Evolutionary conservation across 2,888 invertebrate genomes (phyloP), one percentile per base, ranked within the genome.

Genomic region (Caradrina clavipalpis): DNA sequence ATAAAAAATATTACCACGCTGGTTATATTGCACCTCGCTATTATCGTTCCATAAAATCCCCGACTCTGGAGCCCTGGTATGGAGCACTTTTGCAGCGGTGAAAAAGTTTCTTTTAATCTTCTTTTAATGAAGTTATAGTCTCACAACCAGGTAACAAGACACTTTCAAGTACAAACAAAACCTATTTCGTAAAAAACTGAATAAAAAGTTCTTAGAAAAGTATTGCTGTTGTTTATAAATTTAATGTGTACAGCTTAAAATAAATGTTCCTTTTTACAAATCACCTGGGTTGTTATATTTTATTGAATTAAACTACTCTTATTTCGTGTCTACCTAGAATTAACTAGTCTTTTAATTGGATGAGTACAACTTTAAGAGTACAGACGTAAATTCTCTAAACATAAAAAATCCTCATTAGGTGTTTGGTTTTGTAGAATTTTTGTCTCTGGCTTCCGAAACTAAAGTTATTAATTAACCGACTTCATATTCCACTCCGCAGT

Each of bases 101-200:
- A 74, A 83, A 87, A 92, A 93, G 88, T 93, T 93, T 90, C 82
- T 89, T 90, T 89, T 92, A 93, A 93, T 93, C 92, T 91, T 89
- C 89, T 92, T 93, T 93, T 93, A 93, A 93, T 93, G 90, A 93
- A 93, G 90, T 93, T 92, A 87, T 88, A 83, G 86, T 84, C 80
- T 82, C 81, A 73, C 82, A 81, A 80, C 83, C 88, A 91, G 90
- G 90, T 91, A 91, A 87, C 86, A 89, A 88, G 87, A 89, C 84
- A 88, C 79, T 88, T 86, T 71, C 62, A 75, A 83, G 84, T 65
- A 81, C 79, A 88, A 89, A 89, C 89, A 90, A 88, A 87, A 87
- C 84, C 83, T 76, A 69, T 79, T 82, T 82, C 50, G 67, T 69
- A 75, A 61, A 64, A 75, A 58, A 17, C 7, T 2, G 26, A 22